Conservation (phyloP, 2,888 invertebrate species). For the Sialis lutaria region DNA sequence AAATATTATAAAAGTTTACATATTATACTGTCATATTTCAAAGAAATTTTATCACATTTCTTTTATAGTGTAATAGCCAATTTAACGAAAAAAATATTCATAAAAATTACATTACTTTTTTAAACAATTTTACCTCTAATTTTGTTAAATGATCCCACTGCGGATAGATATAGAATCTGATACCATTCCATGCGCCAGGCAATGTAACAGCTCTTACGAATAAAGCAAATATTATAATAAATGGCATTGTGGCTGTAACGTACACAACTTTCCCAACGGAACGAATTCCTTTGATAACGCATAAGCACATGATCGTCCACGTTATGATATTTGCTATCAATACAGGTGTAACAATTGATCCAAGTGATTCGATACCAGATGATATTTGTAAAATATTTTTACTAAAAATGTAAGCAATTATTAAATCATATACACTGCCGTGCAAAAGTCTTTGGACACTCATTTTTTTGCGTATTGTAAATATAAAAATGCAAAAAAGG, state of each 20-base stretch:
- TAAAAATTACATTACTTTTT: no score
- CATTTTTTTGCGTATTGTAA: no score
- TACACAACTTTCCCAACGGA: slow-evolving; percentile 81
- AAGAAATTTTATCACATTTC: no score
- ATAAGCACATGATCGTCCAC: slow-evolving; percentile 69
- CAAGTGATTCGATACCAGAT: slow-evolving; percentile 51
- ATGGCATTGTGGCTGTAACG: slow-evolving; percentile 74
- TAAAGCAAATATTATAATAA: slow-evolving; percentile 50
- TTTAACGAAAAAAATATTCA: no score
- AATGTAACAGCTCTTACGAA: slow-evolving; percentile 63
- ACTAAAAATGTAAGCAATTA: slow-evolving; percentile 27
- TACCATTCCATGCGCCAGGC: slow-evolving; percentile 61
- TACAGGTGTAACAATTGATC: slow-evolving; percentile 64
- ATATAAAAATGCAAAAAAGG: no score
- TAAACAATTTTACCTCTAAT: slow-evolving; percentile 42
- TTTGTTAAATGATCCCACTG: slow-evolving; percentile 61
- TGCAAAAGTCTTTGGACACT: no score
- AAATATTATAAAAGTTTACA: no score
- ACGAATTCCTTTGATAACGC: slow-evolving; percentile 74
- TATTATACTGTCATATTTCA: no score
- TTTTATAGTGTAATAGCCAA: no score
- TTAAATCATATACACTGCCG: no score
- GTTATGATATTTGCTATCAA: slow-evolving; percentile 55
- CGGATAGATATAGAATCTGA: slow-evolving; percentile 59
- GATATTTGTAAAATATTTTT: slow-evolving; percentile 63